Conservation (phyloP, 2,113 vertebrate species). For the Forbesichthys agassizii region DNA sequence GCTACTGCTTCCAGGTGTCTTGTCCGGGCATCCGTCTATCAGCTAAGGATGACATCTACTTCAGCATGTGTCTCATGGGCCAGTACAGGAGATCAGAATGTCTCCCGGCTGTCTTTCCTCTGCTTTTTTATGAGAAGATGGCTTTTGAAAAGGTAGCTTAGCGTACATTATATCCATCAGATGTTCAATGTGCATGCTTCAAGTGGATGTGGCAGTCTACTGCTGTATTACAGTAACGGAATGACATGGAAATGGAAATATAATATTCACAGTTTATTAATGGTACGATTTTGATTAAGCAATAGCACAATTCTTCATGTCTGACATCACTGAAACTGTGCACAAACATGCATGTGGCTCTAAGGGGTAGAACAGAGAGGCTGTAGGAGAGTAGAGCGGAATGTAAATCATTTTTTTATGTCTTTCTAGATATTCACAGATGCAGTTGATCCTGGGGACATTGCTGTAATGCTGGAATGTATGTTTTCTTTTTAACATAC, state of each 20-base stretch:
- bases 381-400: no score
- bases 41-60: slow-evolving; percentile 76
- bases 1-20: slow-evolving; percentile 61
- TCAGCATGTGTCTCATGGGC: slow-evolving; percentile 74
- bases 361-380: not conserved
- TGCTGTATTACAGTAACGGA: no score
- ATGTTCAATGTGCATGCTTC: not conserved
- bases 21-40: slow-evolving; percentile 79
- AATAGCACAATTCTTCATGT: no score
- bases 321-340: no score
- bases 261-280: no score
- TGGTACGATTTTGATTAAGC: no score
- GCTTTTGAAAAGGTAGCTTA: slow-evolving; percentile 81
- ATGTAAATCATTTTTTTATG: not conserved
- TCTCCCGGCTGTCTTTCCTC: slow-evolving; percentile 74
- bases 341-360: not conserved
- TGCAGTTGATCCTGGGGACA: slow-evolving; percentile 75
- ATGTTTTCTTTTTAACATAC: slow-evolving; percentile 18
- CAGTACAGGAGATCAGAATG: slow-evolving; percentile 71
- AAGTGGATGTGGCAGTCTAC: no score
- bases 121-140: slow-evolving; percentile 77
- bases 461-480: slow-evolving; percentile 80
- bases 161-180: not conserved
- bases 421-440: slow-evolving; percentile 75
- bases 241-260: no score